phyloP scores from a whole-genome alignment of 2,888 invertebrate genomes.

The Clostera curtula region DNA sequence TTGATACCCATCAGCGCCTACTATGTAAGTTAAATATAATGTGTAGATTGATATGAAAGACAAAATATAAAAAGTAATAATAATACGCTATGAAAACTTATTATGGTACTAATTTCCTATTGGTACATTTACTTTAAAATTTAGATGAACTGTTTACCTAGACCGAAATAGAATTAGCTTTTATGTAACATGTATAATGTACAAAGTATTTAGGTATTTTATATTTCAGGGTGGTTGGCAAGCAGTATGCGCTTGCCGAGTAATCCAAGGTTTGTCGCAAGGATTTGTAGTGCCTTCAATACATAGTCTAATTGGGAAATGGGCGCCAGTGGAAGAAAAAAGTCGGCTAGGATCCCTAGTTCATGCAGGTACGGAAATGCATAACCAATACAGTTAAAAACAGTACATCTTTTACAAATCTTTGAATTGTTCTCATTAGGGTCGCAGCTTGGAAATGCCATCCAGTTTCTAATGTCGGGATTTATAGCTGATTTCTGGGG shows the following conservation, averaged over 20 bases:
- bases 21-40: slow-evolving; percentile 35
- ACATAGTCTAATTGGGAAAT: slow-evolving; percentile 82
- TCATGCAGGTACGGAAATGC: slow-evolving; percentile 36
- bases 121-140: too few species aligned
- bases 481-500: slow-evolving; percentile 61
- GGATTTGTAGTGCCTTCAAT: slow-evolving; percentile 80
- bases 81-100: too few species aligned
- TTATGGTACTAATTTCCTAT: too few species aligned
- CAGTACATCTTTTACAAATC: slow-evolving; percentile 1
- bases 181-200: too few species aligned
- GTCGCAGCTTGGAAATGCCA: slow-evolving; percentile 73
- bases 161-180: too few species aligned
- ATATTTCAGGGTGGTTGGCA: slow-evolving; percentile 73
- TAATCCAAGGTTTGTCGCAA: slow-evolving; percentile 83
- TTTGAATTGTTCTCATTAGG: slow-evolving; percentile 40
- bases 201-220: not conserved
- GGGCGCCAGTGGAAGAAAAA: slow-evolving; percentile 77
- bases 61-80: too few species aligned
- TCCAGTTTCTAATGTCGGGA: slow-evolving; percentile 69
- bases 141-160: too few species aligned
- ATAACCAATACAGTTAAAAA: not conserved
- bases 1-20: slow-evolving; percentile 23
- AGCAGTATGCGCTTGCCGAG: slow-evolving; percentile 78
- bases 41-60: too few species aligned
- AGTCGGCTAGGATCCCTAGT: slow-evolving; percentile 57